Conservation (phyloP, 2,888 invertebrate species). For the Pyrgus malvae region DNA sequence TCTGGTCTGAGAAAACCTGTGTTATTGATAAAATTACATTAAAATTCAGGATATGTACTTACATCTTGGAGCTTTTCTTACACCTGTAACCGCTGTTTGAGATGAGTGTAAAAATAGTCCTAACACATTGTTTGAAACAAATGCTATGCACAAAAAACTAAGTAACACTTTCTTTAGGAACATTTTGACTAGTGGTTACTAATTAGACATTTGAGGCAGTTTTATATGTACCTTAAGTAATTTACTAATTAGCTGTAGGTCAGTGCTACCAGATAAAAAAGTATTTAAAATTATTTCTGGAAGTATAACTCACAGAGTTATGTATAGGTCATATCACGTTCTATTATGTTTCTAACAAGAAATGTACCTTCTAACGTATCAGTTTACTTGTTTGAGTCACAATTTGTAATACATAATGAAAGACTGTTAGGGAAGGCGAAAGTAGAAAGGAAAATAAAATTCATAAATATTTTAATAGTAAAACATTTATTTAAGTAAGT, state of each 20-base stretch:
- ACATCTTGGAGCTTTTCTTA: conserved; percentile 69
- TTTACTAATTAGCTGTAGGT: conserved; percentile 53
- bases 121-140: conserved; percentile 26
- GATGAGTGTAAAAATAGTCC: conserved; percentile 48
- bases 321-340: too few relatives aligned
- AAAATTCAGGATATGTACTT: conserved; percentile 49
- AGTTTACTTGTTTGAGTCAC: too few relatives aligned
- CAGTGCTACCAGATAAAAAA: conserved; percentile 58
- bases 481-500: not conserved
- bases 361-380: too few relatives aligned
- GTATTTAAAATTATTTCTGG: conserved; percentile 12
- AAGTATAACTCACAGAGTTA: too few relatives aligned
- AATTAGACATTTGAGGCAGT: conserved; percentile 11
- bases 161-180: conserved; percentile 31
- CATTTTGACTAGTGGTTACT: conserved; percentile 45
- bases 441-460: too few relatives aligned
- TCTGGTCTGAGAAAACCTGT: too few relatives aligned
- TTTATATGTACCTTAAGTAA: conserved; percentile 32
- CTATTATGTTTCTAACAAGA: too few relatives aligned
- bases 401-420: too few relatives aligned
- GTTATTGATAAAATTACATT: too few relatives aligned
- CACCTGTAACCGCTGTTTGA: conserved; percentile 52
- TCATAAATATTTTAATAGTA: too few relatives aligned
- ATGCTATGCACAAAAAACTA: conserved; percentile 34
- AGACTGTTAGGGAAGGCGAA: too few relatives aligned